Evolutionary conservation across 2,797 vertebrate genomes (phyloP).

Genomic region (Petrocephalus sullivani): DNA sequence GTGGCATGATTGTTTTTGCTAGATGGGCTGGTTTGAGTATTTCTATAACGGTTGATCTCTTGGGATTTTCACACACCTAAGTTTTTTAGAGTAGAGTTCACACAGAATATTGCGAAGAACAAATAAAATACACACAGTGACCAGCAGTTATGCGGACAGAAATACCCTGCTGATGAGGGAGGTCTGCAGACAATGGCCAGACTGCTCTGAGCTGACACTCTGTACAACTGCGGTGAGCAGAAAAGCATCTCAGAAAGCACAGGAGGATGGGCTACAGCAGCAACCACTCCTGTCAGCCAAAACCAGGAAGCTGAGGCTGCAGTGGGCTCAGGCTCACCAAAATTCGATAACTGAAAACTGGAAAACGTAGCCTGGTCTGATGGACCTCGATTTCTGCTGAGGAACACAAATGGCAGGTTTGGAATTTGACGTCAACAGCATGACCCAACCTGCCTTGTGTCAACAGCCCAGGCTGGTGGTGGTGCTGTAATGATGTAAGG

Average conservation of each 20-base stretch:
- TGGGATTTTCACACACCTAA: background rate
- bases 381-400: too few species aligned
- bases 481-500: too few species aligned
- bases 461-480: too few species aligned
- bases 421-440: too few species aligned
- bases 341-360: too few species aligned
- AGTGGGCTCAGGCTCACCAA: too few species aligned
- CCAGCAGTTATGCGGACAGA: background rate
- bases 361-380: too few species aligned
- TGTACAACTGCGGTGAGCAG: background rate
- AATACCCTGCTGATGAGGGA: background rate
- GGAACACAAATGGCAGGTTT: too few species aligned
- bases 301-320: too few species aligned
- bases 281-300: background rate
- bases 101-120: background rate
- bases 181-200: background rate
- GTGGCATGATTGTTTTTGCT: background rate
- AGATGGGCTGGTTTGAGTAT: background rate
- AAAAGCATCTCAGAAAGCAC: background rate
- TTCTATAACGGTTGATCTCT: background rate
- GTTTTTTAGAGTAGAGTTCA: background rate
- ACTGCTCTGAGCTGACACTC: background rate
- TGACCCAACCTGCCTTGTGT: too few species aligned
- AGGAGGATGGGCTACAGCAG: background rate
- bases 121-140: background rate